phyloP scores from a whole-genome alignment of 2,797 vertebrate species.

The Cyprinella venusta region DNA sequence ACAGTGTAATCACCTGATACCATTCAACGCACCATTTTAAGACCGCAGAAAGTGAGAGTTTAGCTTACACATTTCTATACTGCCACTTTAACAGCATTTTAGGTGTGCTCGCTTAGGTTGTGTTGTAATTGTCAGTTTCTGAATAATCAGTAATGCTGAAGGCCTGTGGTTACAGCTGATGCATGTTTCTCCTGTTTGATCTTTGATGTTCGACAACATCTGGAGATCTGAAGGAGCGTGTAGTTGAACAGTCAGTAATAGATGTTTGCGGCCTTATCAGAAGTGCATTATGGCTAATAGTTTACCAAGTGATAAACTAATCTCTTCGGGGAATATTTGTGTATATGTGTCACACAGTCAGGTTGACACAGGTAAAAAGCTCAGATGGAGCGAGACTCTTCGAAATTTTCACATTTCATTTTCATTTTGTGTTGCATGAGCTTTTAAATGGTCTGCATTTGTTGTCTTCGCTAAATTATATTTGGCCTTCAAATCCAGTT shows the following conservation, averaged over 20 bases:
- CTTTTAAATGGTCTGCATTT: neutral
- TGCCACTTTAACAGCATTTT: neutral
- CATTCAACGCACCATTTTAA: neutral
- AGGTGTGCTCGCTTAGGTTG: too few species aligned
- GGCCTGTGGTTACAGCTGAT: neutral
- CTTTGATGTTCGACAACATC: conserved; percentile 29
- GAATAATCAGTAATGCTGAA: neutral
- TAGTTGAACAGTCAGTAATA: conserved; percentile 8
- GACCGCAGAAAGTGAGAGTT: too few species aligned
- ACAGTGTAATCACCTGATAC: neutral
- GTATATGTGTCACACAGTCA: conserved; percentile 19
- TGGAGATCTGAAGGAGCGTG: conserved; percentile 21
- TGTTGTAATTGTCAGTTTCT: neutral
- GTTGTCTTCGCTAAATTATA: neutral
- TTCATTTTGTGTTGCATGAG: neutral
- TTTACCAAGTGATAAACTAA: conserved; percentile 52
- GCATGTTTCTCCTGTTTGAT: neutral
- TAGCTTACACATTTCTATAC: too few species aligned
- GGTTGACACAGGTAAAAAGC: neutral
- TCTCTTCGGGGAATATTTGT: conserved; percentile 40
- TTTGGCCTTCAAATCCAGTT: neutral
- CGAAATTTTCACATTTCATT: neutral
- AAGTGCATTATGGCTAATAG: conserved; percentile 39
- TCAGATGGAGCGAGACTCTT: neutral
- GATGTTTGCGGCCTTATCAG: conserved; percentile 40